phyloP scores from a whole-genome alignment of 2,797 vertebrate species.

The Sternarchorhynchus goeldii region DNA sequence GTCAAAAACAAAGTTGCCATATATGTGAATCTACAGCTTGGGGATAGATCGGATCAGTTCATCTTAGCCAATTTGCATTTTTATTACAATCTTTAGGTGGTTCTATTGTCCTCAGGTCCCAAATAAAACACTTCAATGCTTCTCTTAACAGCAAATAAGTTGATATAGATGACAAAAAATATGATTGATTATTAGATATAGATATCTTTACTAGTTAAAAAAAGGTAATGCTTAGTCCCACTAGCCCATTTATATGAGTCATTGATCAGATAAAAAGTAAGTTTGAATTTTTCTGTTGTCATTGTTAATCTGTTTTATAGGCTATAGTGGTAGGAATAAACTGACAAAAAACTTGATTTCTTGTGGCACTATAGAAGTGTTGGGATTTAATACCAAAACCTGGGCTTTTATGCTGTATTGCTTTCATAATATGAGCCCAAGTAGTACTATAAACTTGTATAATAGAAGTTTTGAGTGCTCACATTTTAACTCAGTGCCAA shows the following conservation, averaged over 20 bases:
- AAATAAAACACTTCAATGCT: too few species aligned
- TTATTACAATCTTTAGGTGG: too few species aligned
- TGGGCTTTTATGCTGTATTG: slow-evolving; percentile 32
- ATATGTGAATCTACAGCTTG: too few species aligned
- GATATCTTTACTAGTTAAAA: too few species aligned
- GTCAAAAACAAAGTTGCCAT: too few species aligned
- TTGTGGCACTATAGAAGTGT: slow-evolving; percentile 32
- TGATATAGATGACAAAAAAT: too few species aligned
- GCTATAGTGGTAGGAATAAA: slow-evolving; percentile 33
- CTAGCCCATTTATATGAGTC: not conserved
- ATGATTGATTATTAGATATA: too few species aligned
- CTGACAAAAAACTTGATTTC: slow-evolving; percentile 32
- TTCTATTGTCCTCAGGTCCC: too few species aligned
- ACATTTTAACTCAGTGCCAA: slow-evolving; percentile 7
- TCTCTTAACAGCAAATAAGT: too few species aligned
- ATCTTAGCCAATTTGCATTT: too few species aligned
- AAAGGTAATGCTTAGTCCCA: too few species aligned
- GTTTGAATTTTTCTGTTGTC: not conserved
- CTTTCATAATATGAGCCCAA: slow-evolving; percentile 11
- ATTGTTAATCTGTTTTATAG: slow-evolving; percentile 39
- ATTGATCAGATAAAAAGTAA: slow-evolving; percentile 33
- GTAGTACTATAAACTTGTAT: not conserved
- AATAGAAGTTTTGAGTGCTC: slow-evolving; percentile 27
- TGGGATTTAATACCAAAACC: slow-evolving; percentile 44
- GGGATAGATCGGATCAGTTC: too few species aligned